Evolutionary conservation across 2,888 invertebrate species (phyloP), one percentile per base, ranked within the genome.

Genomic region (Zaprionus bogoriensis): DNA sequence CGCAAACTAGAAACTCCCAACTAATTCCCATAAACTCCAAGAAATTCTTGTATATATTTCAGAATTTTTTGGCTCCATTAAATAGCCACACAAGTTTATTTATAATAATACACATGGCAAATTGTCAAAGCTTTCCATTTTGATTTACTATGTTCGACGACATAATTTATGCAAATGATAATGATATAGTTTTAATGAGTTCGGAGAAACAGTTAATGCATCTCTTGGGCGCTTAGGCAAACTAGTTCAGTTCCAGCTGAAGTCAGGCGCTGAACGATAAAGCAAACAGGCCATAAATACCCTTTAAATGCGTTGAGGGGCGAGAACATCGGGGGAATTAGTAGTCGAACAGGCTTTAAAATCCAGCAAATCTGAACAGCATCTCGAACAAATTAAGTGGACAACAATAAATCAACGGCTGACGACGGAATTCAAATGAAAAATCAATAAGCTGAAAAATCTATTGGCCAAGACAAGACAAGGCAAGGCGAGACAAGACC

Each of bases 381-480:
- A 78, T 82, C 85, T 76, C 67, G 48, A 67, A 87, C 82, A 82
- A 82, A 87, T 82, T 87, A 87, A 82, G 82, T 87, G 76, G 69
- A 85, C 85, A 67, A 66, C 69, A 76, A 87, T 82, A 82, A 82
- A 82, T 82, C 82, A 82, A 51, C 59, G 67, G 67, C 67, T 68
- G 81, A 77, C 87, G 78, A 80, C 82, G 71, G 78, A 85, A 84
- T 82, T 82, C 85, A 78, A 82, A 84, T 87, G 87, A 85, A 87
- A 82, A 87, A 84, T 82, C 82, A 82, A 87, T 82, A 82, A 82
- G 81, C 84, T 58, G 60, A 73, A 73, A 70, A 74, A 66, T 84
- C 87, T 81, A 84, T 84, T 64, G 64, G 48, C 63, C 32, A 4
- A 38, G 30, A 32, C 51, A 42, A 51, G 50, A 39, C 23, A 62